Conservation (phyloP, 2,113 vertebrate species). For the Murina feae region DNA sequence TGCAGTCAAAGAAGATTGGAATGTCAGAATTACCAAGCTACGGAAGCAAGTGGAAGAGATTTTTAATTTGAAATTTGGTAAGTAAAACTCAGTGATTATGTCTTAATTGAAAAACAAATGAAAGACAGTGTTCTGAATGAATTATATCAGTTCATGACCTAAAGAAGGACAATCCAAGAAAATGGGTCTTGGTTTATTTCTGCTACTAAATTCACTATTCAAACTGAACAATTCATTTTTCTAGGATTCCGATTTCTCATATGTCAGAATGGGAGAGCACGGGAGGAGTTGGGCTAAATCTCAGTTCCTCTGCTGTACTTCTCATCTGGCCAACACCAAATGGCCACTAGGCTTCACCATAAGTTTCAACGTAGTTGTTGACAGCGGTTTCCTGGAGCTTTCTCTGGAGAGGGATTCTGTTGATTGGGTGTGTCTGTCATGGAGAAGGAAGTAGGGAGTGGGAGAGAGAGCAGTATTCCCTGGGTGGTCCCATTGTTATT, state of each 20-base stretch:
- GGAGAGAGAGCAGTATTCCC: neutral
- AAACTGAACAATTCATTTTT: neutral
- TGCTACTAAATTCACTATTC: neutral
- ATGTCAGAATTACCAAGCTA: constrained; percentile 84
- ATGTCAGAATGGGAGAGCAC: neutral
- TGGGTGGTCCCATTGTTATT: accelerated
- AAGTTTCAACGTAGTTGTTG: constrained; percentile 14
- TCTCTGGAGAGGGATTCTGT: constrained; percentile 35
- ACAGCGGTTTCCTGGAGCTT: neutral
- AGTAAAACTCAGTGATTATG: constrained; percentile 16
- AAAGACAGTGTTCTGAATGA: neutral
- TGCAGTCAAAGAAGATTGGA: constrained; percentile 86
- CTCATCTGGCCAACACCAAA: neutral
- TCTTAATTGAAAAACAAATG: neutral
- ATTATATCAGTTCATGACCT: neutral
- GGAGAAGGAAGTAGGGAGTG: neutral
- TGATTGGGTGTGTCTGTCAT: neutral
- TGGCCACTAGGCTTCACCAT: neutral
- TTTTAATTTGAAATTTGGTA: constrained; percentile 86
- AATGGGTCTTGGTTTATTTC: neutral
- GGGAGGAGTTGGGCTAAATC: neutral
- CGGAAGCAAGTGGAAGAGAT: constrained; percentile 86
- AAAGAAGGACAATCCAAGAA: neutral
- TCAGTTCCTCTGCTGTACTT: neutral
- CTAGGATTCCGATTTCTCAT: neutral